A percentile compares a stretch with the other conserved stretches of the same genome.
These are phyloP conservation scores for Prunella himalayana DNA, from an alignment of 2,113 vertebrate species.

Conservation along the genomic window DNA sequence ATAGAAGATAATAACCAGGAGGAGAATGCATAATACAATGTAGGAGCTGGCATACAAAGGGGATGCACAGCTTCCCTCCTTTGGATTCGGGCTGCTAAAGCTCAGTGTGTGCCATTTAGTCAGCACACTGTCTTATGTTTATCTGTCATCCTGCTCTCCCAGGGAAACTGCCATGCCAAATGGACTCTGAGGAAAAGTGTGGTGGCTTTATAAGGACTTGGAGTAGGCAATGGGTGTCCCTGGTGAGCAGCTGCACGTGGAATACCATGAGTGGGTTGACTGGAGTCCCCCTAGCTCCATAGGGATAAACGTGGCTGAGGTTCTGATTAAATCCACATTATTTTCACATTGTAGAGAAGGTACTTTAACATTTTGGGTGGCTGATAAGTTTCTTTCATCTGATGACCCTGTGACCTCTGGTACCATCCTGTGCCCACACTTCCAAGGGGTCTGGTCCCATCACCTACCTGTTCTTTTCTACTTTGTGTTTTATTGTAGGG, in stretches of 20 bases:
- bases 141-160: not conserved
- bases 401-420: not conserved
- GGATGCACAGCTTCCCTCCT: not conserved
- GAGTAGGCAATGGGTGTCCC: not conserved
- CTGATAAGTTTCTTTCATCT: not conserved
- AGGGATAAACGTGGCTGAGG: not conserved
- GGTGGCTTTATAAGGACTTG: not conserved
- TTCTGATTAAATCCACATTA: not conserved
- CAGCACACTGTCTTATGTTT: not conserved
- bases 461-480: not conserved
- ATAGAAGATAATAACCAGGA: not conserved
- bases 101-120: not conserved
- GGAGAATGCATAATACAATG: not conserved
- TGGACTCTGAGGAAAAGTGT: not conserved
- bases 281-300: fast-evolving
- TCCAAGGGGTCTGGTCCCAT: not conserved
- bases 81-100: not conserved
- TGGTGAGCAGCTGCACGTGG: not conserved
- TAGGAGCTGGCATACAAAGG: not conserved
- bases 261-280: not conserved
- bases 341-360: not conserved
- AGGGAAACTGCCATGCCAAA: not conserved
- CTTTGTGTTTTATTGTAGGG: not conserved
- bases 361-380: not conserved
- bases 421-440: not conserved